Percentiles rank a stretch among this genome's conserved stretches.
Evolutionary conservation across 2,888 invertebrate species (phyloP).

Genomic region (Meta bourneti): DNA sequence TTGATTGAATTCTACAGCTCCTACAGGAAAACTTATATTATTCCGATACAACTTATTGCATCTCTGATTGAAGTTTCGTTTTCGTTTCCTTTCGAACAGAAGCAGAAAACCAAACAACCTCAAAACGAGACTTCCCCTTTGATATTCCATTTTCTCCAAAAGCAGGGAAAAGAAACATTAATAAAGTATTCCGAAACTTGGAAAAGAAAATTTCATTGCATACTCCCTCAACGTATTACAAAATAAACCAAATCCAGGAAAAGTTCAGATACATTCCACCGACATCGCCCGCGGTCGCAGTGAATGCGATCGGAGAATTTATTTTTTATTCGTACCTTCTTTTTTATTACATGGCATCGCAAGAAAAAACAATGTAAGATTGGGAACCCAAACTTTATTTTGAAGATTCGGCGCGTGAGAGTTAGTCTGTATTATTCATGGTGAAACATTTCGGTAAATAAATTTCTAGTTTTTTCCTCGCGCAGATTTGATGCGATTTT

Average conservation of each 20-base stretch:
- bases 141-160: not conserved
- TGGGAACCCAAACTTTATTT: not conserved
- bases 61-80: not conserved
- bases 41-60: too few relatives aligned
- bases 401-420: not conserved
- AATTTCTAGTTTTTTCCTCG: not conserved
- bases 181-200: slow-evolving; percentile 24
- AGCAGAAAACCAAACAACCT: not conserved
- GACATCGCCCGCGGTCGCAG: slow-evolving; percentile 1
- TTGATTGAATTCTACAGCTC: too few relatives aligned
- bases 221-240: not conserved
- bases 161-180: slow-evolving; percentile 13
- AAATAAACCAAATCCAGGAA: not conserved
- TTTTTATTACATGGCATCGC: not conserved
- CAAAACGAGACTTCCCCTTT: not conserved
- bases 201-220: not conserved
- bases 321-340: not conserved
- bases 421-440: not conserved
- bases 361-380: not conserved
- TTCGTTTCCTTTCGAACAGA: not conserved
- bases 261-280: slow-evolving; percentile 3
- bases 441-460: not conserved
- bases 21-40: too few relatives aligned
- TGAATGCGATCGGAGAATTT: slow-evolving; percentile 13
- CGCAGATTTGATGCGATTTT: not conserved